These are phyloP conservation scores for Menura novaehollandiae DNA, from an alignment of 2,113 vertebrate species.

Conservation along the genomic window DNA sequence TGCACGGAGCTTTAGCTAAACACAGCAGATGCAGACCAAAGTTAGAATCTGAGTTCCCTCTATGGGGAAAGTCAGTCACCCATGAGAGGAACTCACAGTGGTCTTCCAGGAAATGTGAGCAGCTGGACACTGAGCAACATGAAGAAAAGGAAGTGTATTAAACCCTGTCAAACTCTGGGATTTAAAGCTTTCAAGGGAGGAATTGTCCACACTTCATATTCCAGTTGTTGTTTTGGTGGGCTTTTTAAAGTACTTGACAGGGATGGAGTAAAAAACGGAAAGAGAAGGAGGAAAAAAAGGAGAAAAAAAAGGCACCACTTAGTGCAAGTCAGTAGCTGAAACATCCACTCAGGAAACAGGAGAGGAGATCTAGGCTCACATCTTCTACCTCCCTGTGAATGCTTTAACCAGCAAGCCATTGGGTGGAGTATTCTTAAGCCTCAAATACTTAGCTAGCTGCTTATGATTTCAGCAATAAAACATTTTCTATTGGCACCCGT, in stretches of 20 bases:
- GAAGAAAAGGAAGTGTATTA: background rate
- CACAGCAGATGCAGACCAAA: background rate
- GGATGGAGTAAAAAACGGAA: background rate
- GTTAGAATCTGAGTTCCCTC: background rate
- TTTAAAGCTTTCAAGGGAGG: background rate
- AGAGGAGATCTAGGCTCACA: background rate
- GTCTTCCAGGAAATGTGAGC: background rate
- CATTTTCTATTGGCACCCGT: background rate
- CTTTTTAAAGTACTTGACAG: background rate
- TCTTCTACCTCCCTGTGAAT: background rate
- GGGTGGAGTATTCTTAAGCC: constrained; percentile 18
- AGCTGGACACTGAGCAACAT: background rate
- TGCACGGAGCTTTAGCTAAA: background rate
- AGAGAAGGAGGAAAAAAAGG: background rate
- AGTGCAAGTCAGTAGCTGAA: background rate
- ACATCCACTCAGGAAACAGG: background rate
- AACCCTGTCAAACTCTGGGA: background rate
- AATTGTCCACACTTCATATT: background rate
- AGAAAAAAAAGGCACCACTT: background rate
- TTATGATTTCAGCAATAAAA: constrained; percentile 2
- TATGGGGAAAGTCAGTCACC: background rate
- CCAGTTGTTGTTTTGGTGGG: background rate
- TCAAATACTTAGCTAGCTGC: background rate
- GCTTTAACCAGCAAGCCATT: background rate
- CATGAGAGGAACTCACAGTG: accelerated